Percentiles rank a stretch among this genome's conserved stretches.
These are phyloP conservation scores for Dinoponera quadriceps DNA, from an alignment of 1,140 invertebrate species.

Conservation along the genomic window DNA sequence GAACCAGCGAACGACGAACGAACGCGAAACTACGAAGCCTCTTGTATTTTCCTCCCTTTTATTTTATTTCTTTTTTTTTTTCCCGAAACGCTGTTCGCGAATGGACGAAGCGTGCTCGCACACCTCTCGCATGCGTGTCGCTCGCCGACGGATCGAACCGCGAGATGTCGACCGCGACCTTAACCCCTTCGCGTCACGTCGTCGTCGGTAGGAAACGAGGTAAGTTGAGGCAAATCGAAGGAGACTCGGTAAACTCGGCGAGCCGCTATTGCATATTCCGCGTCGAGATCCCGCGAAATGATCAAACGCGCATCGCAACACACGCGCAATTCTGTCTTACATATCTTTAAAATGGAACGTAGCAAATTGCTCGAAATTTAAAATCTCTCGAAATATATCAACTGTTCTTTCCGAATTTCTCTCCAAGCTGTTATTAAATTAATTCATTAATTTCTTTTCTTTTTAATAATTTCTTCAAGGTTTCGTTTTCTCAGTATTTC, in stretches of 20 bases:
- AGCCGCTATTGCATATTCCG: neutral
- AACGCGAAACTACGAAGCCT: too few species aligned
- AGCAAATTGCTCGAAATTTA: too few species aligned
- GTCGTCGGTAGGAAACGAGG: neutral
- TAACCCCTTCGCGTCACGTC: slow-evolving; percentile 20
- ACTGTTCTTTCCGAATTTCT: too few species aligned
- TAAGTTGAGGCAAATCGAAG: neutral
- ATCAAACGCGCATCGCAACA: neutral
- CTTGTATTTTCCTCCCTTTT: too few species aligned
- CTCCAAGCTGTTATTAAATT: too few species aligned
- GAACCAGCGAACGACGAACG: neutral
- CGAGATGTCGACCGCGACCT: slow-evolving; percentile 35
- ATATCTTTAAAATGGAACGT: too few species aligned
- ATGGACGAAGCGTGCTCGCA: neutral
- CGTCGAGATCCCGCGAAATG: slow-evolving; percentile 9
- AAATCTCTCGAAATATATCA: too few species aligned
- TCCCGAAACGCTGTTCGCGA: slow-evolving; percentile 16
- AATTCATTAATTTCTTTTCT: too few species aligned
- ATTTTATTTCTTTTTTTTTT: neutral
- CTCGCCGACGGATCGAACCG: neutral
- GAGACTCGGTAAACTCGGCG: too few species aligned
- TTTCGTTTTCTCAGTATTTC: too few species aligned
- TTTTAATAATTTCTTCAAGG: too few species aligned
- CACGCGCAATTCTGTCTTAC: too few species aligned
- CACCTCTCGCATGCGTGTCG: neutral